Evolutionary conservation across 2,113 vertebrate species (phyloP).

Genomic region (Scalopus aquaticus): DNA sequence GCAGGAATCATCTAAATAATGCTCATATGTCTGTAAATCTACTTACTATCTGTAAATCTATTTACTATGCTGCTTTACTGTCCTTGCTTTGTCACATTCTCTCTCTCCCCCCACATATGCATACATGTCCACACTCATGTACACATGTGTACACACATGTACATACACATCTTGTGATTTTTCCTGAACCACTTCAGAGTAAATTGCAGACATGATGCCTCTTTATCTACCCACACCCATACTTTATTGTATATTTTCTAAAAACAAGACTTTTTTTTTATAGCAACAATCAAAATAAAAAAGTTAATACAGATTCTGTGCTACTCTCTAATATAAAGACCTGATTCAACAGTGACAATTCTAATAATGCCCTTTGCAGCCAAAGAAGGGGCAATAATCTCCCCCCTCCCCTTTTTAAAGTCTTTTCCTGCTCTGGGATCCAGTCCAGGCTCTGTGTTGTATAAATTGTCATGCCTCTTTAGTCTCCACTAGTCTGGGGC

Average conservation of each 20-base stretch:
- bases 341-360: background rate
- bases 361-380: background rate
- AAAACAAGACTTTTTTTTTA: background rate
- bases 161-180: background rate
- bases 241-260: background rate
- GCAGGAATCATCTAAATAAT: constrained; percentile 9
- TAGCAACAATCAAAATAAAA: background rate
- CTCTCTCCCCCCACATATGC: background rate
- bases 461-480: background rate
- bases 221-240: background rate
- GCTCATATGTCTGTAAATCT: background rate
- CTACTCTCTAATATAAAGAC: background rate
- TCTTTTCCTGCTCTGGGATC: background rate
- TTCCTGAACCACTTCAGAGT: background rate
- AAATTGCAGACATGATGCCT: background rate
- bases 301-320: background rate
- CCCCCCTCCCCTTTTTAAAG: background rate
- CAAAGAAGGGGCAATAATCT: background rate
- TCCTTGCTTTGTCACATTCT: background rate
- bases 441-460: background rate
- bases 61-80: constrained; percentile 2
- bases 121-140: background rate
- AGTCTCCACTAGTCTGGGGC: background rate
- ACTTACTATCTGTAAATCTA: too few species aligned
- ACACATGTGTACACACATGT: too few species aligned